Percentiles rank a stretch among this genome's conserved stretches.
phyloP scores from a whole-genome alignment of 2,797 vertebrate species.

The Parauchenoglanis ngamensis region DNA sequence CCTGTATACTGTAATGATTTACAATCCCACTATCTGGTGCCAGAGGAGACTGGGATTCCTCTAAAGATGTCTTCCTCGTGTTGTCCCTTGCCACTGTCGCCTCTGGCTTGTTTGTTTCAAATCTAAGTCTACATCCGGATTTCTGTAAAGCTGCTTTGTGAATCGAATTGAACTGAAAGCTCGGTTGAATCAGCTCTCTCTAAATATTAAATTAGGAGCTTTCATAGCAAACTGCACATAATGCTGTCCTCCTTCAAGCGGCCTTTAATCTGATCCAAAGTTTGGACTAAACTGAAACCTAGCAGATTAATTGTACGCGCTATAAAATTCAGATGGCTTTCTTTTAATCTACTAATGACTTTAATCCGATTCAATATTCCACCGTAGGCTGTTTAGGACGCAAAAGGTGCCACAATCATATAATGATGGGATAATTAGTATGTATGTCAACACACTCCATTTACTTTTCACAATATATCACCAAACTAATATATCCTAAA shows the following conservation, averaged over 20 bases:
- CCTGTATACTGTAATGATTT: neutral
- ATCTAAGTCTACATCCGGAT: neutral
- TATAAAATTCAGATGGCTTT: neutral
- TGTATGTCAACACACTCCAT: neutral
- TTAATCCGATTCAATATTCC: neutral
- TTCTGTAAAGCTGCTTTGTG: neutral
- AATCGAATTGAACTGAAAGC: neutral
- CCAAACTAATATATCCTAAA: neutral
- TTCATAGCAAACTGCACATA: neutral
- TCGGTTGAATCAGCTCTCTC: neutral
- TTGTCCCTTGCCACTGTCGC: too few species aligned
- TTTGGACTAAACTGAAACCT: neutral
- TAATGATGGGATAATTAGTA: neutral
- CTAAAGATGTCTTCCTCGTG: neutral
- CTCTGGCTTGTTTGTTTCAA: neutral
- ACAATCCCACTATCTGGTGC: neutral
- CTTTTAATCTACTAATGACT: neutral
- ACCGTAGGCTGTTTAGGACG: neutral
- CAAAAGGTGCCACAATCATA: neutral
- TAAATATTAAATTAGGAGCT: neutral
- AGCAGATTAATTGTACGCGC: too few species aligned
- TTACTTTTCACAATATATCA: neutral
- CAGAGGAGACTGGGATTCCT: neutral
- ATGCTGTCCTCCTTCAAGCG: neutral
- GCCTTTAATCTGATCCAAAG: neutral